These are phyloP conservation scores for Philotrypesis tridentata DNA, from an alignment of 1,140 invertebrate genomes.

Conservation along the genomic window DNA sequence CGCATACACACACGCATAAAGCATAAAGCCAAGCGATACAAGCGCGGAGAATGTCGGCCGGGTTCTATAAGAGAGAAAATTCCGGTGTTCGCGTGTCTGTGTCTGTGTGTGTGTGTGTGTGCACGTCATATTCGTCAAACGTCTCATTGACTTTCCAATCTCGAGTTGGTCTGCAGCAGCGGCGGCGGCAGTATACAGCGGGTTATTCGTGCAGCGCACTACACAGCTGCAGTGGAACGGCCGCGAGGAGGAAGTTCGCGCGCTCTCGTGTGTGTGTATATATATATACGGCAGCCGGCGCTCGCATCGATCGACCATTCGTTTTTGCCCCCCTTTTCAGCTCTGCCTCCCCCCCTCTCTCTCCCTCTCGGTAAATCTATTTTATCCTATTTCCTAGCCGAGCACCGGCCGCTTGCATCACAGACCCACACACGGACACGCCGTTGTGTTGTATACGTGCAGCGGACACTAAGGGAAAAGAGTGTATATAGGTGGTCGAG, in stretches of 20 bases:
- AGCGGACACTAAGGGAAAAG: background rate
- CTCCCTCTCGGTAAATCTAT: background rate
- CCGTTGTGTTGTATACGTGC: background rate
- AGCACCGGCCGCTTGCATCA: background rate
- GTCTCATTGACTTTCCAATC: slow-evolving; percentile 11
- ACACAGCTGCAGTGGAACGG: background rate
- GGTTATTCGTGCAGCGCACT: too few species aligned
- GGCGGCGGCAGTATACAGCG: background rate
- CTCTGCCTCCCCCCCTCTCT: background rate
- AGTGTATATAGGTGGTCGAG: background rate
- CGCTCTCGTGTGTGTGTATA: too few species aligned
- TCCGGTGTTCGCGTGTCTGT: too few species aligned
- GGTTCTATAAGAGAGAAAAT: too few species aligned
- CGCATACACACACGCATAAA: too few species aligned
- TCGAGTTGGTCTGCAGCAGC: background rate
- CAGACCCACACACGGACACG: background rate
- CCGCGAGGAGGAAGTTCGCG: background rate
- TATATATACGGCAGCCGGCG: background rate
- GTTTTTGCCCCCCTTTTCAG: slow-evolving; percentile 14
- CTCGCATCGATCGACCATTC: slow-evolving; percentile 5
- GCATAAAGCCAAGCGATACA: too few species aligned
- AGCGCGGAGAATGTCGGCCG: too few species aligned
- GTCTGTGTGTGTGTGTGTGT: background rate
- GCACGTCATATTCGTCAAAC: background rate
- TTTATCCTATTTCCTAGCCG: background rate